Percentiles rank a stretch among this genome's conserved stretches.
These are phyloP conservation scores for Smittia aterrima DNA, from an alignment of 2,888 invertebrate genomes.

Conservation along the genomic window DNA sequence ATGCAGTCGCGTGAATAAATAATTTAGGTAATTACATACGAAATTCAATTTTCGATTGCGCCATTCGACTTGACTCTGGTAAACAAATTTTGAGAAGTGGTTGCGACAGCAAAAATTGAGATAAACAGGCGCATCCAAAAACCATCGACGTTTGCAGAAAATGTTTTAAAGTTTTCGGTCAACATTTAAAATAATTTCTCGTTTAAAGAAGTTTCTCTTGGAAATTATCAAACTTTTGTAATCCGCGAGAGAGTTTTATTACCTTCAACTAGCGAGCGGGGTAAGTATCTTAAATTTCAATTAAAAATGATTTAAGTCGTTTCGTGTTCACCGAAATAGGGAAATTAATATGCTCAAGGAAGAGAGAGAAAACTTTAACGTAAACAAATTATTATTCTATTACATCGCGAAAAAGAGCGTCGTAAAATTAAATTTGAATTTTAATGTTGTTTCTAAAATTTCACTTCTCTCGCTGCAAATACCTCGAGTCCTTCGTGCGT, in stretches of 20 bases:
- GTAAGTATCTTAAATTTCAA: conserved; percentile 15
- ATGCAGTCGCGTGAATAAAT: conserved; percentile 1
- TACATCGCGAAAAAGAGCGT: conserved; percentile 4
- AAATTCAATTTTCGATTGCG: background rate
- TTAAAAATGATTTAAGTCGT: conserved; percentile 19
- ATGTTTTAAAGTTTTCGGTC: background rate
- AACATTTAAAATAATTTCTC: background rate
- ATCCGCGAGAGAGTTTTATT: too few relatives aligned
- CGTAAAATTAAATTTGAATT: conserved; percentile 25
- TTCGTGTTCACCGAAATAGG: background rate
- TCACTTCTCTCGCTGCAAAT: conserved; percentile 13
- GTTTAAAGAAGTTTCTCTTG: too few relatives aligned
- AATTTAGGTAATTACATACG: conserved; percentile 6
- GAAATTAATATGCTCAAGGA: background rate
- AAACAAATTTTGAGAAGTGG: background rate
- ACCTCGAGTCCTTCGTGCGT: conserved; percentile 8
- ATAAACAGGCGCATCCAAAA: too few relatives aligned
- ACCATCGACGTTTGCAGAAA: too few relatives aligned
- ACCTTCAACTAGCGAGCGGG: too few relatives aligned
- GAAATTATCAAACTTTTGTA: too few relatives aligned
- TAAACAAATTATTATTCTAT: background rate
- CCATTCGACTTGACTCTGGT: background rate
- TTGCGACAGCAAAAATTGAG: background rate
- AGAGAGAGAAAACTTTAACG: background rate
- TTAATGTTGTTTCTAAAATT: conserved; percentile 19